Evolutionary conservation across 2,113 vertebrate species (phyloP).

Genomic region (Macroglossus sobrinus): DNA sequence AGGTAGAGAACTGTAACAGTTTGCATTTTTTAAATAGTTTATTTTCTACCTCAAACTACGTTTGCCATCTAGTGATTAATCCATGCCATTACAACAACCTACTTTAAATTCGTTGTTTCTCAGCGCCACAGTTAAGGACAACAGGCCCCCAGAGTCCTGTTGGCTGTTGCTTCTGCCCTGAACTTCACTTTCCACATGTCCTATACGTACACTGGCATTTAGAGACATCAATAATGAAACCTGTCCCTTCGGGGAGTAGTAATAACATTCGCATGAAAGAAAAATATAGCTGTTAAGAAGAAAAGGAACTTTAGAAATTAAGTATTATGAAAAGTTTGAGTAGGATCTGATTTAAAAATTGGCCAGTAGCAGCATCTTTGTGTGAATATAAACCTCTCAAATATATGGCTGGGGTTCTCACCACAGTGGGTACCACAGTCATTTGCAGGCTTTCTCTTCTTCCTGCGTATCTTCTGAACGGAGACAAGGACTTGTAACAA

Average conservation of each 20-base stretch:
- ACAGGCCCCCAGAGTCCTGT: neutral
- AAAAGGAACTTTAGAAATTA: neutral
- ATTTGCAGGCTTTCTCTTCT: neutral
- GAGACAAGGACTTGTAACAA: neutral
- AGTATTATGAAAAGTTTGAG: neutral
- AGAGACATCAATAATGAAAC: neutral
- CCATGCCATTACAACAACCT: slow-evolving; percentile 49
- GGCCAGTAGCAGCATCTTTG: neutral
- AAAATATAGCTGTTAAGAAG: neutral
- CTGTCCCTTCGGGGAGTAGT: neutral
- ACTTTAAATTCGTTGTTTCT: neutral
- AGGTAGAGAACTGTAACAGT: neutral
- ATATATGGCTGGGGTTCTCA: neutral
- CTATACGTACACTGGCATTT: accelerated
- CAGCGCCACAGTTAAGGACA: neutral
- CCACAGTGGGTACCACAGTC: too few species aligned
- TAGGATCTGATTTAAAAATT: neutral
- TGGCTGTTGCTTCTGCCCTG: neutral
- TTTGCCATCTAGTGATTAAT: slow-evolving; percentile 83
- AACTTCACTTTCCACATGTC: neutral
- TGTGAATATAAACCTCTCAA: neutral
- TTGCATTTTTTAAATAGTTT: neutral
- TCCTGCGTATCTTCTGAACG: neutral
- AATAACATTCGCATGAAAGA: neutral
- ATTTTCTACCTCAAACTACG: slow-evolving; percentile 67